Percentiles rank a stretch among this genome's conserved stretches.
Conservation (phyloP, 1,140 invertebrate species). For the Luehdorfia chinensis region DNA sequence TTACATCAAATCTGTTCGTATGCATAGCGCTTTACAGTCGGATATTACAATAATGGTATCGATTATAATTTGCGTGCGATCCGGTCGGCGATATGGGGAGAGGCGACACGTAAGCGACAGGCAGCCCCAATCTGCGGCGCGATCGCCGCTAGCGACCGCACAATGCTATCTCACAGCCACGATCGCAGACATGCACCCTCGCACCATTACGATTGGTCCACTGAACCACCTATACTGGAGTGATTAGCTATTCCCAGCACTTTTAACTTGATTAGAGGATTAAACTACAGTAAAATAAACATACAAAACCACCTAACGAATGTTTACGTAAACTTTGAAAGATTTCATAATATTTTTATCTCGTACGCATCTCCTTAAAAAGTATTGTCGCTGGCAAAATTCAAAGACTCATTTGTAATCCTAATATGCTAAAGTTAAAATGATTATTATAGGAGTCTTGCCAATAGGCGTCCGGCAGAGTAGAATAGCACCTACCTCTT, state of each 20-base stretch:
- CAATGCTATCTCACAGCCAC: conserved; percentile 68
- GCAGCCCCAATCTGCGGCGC: conserved; percentile 60
- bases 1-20: too few species aligned
- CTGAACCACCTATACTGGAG: conserved; percentile 49
- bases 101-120: conserved; percentile 72
- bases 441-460: too few species aligned
- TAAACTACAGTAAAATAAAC: not conserved
- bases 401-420: too few species aligned
- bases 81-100: conserved; percentile 51
- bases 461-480: too few species aligned
- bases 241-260: conserved; percentile 58
- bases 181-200: conserved; percentile 65
- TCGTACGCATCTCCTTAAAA: too few species aligned
- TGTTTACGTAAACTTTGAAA: too few species aligned
- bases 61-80: conserved; percentile 77
- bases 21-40: conserved; percentile 28
- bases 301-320: too few species aligned
- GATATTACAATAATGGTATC: conserved; percentile 76
- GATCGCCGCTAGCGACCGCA: conserved; percentile 61
- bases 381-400: too few species aligned
- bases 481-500: too few species aligned
- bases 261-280: too few species aligned
- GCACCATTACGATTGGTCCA: conserved; percentile 67
- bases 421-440: too few species aligned
- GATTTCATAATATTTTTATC: too few species aligned